These are phyloP conservation scores for Etheostoma perlongum DNA, from an alignment of 2,797 vertebrate species.

Conservation along the genomic window DNA sequence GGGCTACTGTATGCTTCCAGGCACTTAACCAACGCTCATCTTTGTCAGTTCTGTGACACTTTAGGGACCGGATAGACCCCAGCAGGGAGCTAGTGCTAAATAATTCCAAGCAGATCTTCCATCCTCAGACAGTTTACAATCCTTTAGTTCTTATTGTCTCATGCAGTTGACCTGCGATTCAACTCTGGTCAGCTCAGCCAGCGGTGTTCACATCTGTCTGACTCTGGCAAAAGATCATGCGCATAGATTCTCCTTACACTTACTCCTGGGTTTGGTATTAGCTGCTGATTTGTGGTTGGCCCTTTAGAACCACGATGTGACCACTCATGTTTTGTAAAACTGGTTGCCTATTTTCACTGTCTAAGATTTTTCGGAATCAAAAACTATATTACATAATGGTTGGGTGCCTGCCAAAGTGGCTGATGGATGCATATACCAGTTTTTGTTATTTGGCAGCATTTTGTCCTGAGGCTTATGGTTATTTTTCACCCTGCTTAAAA, in stretches of 20 bases:
- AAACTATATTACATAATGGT: neutral
- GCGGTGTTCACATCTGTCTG: constrained; percentile 43
- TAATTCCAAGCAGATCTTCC: constrained; percentile 46
- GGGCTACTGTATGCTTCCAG: constrained; percentile 42
- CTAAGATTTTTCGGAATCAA: neutral
- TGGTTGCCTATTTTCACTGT: neutral
- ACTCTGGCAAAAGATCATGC: constrained; percentile 14
- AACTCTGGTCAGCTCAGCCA: constrained; percentile 41
- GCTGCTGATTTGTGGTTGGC: neutral
- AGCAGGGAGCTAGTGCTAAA: constrained; percentile 57
- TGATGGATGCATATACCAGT: constrained; percentile 7
- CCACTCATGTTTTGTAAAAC: neutral
- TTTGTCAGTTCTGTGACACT: constrained; percentile 50
- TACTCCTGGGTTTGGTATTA: neutral
- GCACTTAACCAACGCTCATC: constrained; percentile 53
- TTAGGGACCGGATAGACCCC: constrained; percentile 53
- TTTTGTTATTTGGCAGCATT: constrained; percentile 39
- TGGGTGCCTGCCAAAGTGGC: constrained; percentile 12
- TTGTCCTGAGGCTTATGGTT: constrained; percentile 54
- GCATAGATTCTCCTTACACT: neutral
- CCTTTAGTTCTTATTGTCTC: constrained; percentile 32
- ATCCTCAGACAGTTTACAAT: constrained; percentile 18
- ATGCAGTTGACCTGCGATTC: constrained; percentile 57
- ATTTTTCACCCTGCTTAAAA: constrained; percentile 50
- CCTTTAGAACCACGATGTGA: neutral